A percentile compares a stretch with the other conserved stretches of the same genome.
phyloP scores from a whole-genome alignment of 2,797 vertebrate genomes.

The Sebastes reedi region DNA sequence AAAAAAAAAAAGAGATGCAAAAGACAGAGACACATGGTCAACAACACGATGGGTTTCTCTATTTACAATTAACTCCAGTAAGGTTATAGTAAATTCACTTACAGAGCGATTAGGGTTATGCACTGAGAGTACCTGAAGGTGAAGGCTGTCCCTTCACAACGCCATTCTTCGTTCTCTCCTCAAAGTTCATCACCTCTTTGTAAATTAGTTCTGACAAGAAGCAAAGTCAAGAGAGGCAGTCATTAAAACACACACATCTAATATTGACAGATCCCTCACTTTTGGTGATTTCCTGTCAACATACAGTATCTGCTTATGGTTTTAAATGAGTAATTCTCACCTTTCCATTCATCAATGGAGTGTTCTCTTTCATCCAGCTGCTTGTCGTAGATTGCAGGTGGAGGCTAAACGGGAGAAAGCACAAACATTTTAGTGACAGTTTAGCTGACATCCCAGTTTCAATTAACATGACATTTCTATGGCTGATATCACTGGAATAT shows the following conservation, averaged over 20 bases:
- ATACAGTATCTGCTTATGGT: neutral
- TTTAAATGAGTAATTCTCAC: slow-evolving; percentile 71
- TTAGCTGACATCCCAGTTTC: neutral
- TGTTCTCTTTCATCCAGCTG: slow-evolving; percentile 99
- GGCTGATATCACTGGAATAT: neutral
- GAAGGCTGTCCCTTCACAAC: slow-evolving; percentile 99
- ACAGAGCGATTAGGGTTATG: slow-evolving; percentile 89
- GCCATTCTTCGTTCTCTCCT: slow-evolving; percentile 99
- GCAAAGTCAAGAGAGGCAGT: neutral
- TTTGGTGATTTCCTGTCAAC: neutral
- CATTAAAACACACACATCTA: neutral
- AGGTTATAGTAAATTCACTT: slow-evolving; percentile 85
- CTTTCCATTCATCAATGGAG: slow-evolving; percentile 99
- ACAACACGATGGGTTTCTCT: slow-evolving; percentile 78
- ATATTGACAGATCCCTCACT: neutral
- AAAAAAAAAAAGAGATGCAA: slow-evolving; percentile 50
- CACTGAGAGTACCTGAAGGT: slow-evolving; percentile 99
- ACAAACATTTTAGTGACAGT: slow-evolving; percentile 9
- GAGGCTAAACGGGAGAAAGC: slow-evolving; percentile 85
- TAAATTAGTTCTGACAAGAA: slow-evolving; percentile 95
- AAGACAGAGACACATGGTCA: slow-evolving; percentile 74
- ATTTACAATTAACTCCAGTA: slow-evolving; percentile 77
- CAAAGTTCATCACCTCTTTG: slow-evolving; percentile 99
- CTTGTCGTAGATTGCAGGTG: slow-evolving; percentile 98
- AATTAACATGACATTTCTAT: neutral